Conservation (phyloP, 2,797 vertebrate species). For the Rhinatrema bivittatum region DNA sequence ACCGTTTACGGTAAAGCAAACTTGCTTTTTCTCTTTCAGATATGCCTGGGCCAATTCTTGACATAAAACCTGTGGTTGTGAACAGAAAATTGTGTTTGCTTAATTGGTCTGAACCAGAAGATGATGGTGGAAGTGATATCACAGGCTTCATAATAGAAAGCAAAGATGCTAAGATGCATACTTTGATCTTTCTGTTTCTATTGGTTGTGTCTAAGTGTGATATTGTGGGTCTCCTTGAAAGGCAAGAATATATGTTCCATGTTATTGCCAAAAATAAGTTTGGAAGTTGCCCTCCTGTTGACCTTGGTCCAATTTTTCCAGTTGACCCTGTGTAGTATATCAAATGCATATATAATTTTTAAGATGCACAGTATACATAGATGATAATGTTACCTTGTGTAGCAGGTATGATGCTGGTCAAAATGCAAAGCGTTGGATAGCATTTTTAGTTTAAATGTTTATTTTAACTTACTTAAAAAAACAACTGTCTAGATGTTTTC, state of each 20-base stretch:
- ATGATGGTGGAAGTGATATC: conserved; percentile 91
- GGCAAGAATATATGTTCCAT: conserved; percentile 88
- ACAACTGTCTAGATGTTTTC: too few relatives aligned
- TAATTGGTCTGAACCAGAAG: conserved; percentile 93
- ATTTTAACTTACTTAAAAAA: too few relatives aligned
- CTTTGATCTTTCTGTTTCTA: too few relatives aligned
- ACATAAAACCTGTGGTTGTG: conserved; percentile 92
- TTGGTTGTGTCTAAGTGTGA: too few relatives aligned
- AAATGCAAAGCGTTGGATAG: too few relatives aligned
- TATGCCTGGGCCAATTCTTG: conserved; percentile 87
- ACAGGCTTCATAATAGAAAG: conserved; percentile 88
- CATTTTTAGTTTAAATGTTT: too few relatives aligned
- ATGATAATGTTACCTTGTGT: too few relatives aligned
- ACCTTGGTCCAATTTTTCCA: conserved; percentile 78
- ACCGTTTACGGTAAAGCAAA: too few relatives aligned
- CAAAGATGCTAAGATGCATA: conserved; percentile 84
- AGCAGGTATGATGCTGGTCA: too few relatives aligned
- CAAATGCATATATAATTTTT: not conserved
- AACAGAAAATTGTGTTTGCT: conserved; percentile 95
- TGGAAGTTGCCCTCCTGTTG: conserved; percentile 80
- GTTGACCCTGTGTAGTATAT: conserved; percentile 74
- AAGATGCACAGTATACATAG: not conserved
- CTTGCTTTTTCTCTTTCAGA: conserved; percentile 72
- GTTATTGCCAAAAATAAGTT: conserved; percentile 94
- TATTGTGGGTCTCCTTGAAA: conserved; percentile 92